Evolutionary conservation across 2,113 vertebrate genomes (phyloP).

Genomic region (Rhinichthys klamathensis): DNA sequence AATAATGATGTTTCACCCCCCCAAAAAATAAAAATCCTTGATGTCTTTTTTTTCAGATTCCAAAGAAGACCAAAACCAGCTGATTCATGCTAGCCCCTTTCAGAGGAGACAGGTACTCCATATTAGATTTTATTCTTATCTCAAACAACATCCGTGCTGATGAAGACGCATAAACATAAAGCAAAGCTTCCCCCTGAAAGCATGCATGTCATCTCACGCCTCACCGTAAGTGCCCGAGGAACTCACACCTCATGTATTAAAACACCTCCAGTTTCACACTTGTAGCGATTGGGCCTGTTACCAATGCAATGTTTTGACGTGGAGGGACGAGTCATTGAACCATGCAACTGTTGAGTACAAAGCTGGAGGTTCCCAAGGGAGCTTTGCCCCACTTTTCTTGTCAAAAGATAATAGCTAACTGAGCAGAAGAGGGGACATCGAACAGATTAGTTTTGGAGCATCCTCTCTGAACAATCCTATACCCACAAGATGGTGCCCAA

Average conservation of each 20-base stretch:
- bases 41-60: not conserved
- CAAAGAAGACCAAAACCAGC: not conserved
- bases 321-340: constrained; percentile 47
- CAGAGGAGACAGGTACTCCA: not conserved
- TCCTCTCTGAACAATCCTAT: constrained; percentile 1
- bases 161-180: not conserved
- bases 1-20: not conserved
- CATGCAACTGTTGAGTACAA: constrained; percentile 35
- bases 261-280: constrained; percentile 43
- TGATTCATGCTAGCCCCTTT: constrained; percentile 4
- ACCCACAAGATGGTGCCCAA: constrained; percentile 28
- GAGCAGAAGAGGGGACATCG: constrained; percentile 33
- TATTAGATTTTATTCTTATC: constrained; percentile 8
- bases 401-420: constrained; percentile 42
- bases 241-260: constrained; percentile 36
- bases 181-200: not conserved
- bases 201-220: constrained; percentile 28
- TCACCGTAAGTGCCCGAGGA: constrained; percentile 28
- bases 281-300: constrained; percentile 30
- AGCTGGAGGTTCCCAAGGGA: constrained; percentile 28
- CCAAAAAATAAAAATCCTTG: not conserved
- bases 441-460: not conserved
- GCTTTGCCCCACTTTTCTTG: constrained; percentile 40
- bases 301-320: constrained; percentile 47
- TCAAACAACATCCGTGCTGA: constrained; percentile 7